Evolutionary conservation across 1,140 invertebrate species (phyloP).

Genomic region (Maniola jurtina): DNA sequence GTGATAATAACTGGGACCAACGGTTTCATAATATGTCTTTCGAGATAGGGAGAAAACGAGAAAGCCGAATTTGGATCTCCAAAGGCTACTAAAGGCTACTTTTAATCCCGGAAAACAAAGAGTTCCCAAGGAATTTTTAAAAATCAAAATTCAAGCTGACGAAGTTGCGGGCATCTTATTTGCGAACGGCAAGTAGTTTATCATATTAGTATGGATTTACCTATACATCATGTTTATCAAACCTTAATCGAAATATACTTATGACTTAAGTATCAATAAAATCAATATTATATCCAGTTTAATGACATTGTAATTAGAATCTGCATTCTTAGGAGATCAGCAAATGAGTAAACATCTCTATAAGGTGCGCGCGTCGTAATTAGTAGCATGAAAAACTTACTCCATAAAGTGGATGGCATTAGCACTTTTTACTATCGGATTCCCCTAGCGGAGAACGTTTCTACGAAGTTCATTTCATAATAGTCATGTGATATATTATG

Average conservation of each 20-base stretch:
- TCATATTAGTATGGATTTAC: too few relatives aligned
- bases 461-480: conserved; percentile 47
- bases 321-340: conserved; percentile 49
- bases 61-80: too few relatives aligned
- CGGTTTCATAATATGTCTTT: too few relatives aligned
- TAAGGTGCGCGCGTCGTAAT: conserved; percentile 49
- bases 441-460: conserved; percentile 37
- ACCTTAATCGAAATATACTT: not conserved
- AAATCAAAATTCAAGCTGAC: too few relatives aligned
- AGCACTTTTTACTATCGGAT: conserved; percentile 43
- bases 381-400: conserved; percentile 52
- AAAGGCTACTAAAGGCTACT: too few relatives aligned
- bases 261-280: not conserved
- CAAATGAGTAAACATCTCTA: conserved; percentile 41
- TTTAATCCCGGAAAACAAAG: too few relatives aligned
- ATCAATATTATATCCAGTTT: conserved; percentile 9
- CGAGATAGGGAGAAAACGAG: too few relatives aligned
- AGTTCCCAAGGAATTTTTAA: too few relatives aligned
- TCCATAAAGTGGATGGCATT: conserved; percentile 51
- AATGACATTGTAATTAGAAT: conserved; percentile 61
- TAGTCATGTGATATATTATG: conserved; percentile 7
- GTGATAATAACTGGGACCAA: too few relatives aligned
- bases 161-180: too few relatives aligned
- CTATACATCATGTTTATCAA: too few relatives aligned
- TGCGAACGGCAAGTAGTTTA: too few relatives aligned